A percentile compares a stretch with the other conserved stretches of the same genome.
These are phyloP conservation scores for Chondrosia reniformis DNA, from an alignment of 37 sponge, comb jelly and placozoan genomes.

Conservation along the genomic window DNA sequence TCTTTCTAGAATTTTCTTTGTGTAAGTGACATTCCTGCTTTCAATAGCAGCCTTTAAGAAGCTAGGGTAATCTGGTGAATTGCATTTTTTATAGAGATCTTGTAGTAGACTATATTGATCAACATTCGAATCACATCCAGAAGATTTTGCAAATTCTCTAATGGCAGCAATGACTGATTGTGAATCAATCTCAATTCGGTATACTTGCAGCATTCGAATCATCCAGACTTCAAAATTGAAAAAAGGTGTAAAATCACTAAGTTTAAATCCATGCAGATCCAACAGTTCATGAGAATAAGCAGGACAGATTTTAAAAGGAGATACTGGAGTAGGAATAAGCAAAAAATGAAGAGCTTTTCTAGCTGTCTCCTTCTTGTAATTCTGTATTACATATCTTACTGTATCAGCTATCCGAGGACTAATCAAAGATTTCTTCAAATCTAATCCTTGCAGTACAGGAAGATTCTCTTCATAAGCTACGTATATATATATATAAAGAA, in stretches of 20 bases:
- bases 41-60: background rate
- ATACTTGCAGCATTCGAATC: background rate
- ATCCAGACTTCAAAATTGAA: background rate
- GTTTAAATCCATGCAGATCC: background rate
- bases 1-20: background rate
- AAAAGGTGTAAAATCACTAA: background rate
- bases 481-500: too few relatives aligned
- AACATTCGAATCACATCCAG: background rate
- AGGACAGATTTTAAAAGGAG: background rate
- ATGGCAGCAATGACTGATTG: background rate
- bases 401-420: too few relatives aligned
- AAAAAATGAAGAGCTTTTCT: background rate
- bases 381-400: too few relatives aligned
- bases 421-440: too few relatives aligned
- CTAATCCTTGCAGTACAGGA: too few relatives aligned
- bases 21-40: slow-evolving; percentile 1
- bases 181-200: slow-evolving; percentile 5
- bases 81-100: background rate
- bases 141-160: background rate
- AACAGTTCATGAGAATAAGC: background rate
- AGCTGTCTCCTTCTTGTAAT: background rate
- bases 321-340: background rate
- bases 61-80: too few relatives aligned
- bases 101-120: background rate
- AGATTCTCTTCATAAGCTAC: too few relatives aligned